Conservation (phyloP, 2,113 vertebrate genomes). For the Vidua macroura region DNA sequence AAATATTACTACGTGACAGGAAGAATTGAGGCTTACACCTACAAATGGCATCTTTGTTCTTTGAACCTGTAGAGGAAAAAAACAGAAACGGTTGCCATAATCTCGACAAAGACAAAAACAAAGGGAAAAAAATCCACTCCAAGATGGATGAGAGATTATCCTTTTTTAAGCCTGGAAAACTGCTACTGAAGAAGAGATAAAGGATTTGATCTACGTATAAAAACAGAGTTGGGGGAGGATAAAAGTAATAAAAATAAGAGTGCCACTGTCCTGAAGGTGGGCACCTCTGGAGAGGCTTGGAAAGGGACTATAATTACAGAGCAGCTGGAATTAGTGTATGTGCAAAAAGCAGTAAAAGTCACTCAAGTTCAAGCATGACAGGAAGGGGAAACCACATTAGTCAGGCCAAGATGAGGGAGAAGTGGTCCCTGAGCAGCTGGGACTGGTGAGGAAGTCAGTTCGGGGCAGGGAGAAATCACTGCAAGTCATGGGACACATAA, state of each 20-base stretch:
- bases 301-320: not conserved
- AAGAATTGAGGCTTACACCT: conserved; percentile 41
- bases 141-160: not conserved
- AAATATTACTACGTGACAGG: not conserved
- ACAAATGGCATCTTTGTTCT: conserved; percentile 47
- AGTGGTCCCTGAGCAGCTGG: conserved; percentile 48
- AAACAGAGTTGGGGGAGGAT: not conserved
- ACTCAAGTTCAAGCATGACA: conserved; percentile 37
- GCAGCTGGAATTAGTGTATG: not conserved
- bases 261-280: not conserved
- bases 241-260: not conserved
- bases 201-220: not conserved
- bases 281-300: not conserved
- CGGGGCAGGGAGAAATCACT: not conserved
- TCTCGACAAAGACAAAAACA: not conserved
- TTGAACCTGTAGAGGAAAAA: conserved; percentile 25
- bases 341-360: not conserved
- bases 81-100: not conserved
- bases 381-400: conserved; percentile 33
- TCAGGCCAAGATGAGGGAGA: conserved; percentile 36
- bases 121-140: not conserved
- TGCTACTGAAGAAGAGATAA: not conserved
- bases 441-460: conserved; percentile 39
- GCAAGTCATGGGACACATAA: not conserved
- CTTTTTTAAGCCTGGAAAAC: not conserved